Conservation (phyloP, 2,113 vertebrate genomes). For the Opisthocomus hoazin region DNA sequence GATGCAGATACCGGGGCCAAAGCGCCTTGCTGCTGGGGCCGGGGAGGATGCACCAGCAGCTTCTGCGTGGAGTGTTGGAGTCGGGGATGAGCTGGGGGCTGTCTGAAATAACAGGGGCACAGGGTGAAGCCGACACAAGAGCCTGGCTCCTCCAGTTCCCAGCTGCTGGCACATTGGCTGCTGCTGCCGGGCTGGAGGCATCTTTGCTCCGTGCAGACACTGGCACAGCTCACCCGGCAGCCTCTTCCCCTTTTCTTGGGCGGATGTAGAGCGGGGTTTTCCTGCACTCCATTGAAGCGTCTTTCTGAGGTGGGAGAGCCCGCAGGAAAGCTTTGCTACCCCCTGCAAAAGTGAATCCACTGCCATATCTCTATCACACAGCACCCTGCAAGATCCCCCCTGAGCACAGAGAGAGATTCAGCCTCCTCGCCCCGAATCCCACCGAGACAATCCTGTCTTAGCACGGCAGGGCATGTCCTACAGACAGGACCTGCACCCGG, state of each 20-base stretch:
- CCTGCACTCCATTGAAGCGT: not conserved
- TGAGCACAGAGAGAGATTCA: not conserved
- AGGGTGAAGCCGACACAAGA: not conserved
- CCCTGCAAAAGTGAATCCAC: not conserved
- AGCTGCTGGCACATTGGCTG: rapidly evolving
- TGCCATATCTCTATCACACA: not conserved
- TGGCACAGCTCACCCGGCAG: not conserved
- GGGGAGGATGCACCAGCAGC: not conserved
- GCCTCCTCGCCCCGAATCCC: not conserved
- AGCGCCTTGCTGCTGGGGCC: not conserved
- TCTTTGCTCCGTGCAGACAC: not conserved
- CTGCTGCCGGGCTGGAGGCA: not conserved
- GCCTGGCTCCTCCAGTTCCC: not conserved
- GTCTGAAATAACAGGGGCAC: not conserved
- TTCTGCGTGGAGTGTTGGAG: not conserved
- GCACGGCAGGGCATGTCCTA: no score
- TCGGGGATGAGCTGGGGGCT: not conserved
- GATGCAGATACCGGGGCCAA: not conserved
- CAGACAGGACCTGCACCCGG: not conserved
- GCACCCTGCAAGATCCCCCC: not conserved
- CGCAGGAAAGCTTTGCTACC: not conserved
- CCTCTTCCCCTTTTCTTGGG: not conserved
- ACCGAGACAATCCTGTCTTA: not conserved
- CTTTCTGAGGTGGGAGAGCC: not conserved
- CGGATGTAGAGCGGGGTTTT: not conserved